Evolutionary conservation across 2,888 invertebrate species (phyloP), one percentile per base, ranked within the genome.

Genomic region (Laspeyria flexula): DNA sequence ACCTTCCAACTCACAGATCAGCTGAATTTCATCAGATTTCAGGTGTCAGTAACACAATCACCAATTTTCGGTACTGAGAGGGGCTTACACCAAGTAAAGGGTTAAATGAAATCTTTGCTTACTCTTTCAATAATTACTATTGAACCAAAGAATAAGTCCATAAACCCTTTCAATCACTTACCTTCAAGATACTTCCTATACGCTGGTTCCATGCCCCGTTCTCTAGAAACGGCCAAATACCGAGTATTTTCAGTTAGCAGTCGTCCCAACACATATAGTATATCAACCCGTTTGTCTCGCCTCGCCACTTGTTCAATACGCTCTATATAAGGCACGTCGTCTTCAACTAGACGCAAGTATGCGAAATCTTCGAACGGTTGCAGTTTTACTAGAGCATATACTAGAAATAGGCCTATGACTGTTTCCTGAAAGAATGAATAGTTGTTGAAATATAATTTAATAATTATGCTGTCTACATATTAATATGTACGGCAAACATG

Each of bases 101-200:
- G n/a, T n/a, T n/a, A n/a, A n/a, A n/a, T n/a, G n/a, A n/a, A n/a
- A n/a, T n/a, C n/a, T n/a, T n/a, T n/a, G n/a, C n/a, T n/a, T n/a
- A n/a, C n/a, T n/a, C n/a, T n/a, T n/a, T n/a, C n/a, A n/a, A n/a
- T n/a, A n/a, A n/a, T n/a, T n/a, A n/a, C n/a, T n/a, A n/a, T n/a
- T n/a, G n/a, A n/a, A n/a, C n/a, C n/a, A n/a, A n/a, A n/a, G n/a
- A n/a, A n/a, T n/a, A n/a, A n/a, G n/a, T n/a, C n/a, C n/a, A n/a
- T n/a, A n/a, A n/a, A n/a, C n/a, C n/a, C n/a, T n/a, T n/a, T n/a
- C n/a, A n/a, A n/a, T n/a, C 10, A 43, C 72, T 62, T 58, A 90
- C 91, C 86, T 60, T 88, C 86, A 30, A 83, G 72, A 60, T 90
- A 86, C 48, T 90, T 90, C 47, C 79, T 77, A 0, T 83, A 50